Conservation (phyloP, 64 coral and sea anemone species). For the Stichodactyla helianthus region DNA sequence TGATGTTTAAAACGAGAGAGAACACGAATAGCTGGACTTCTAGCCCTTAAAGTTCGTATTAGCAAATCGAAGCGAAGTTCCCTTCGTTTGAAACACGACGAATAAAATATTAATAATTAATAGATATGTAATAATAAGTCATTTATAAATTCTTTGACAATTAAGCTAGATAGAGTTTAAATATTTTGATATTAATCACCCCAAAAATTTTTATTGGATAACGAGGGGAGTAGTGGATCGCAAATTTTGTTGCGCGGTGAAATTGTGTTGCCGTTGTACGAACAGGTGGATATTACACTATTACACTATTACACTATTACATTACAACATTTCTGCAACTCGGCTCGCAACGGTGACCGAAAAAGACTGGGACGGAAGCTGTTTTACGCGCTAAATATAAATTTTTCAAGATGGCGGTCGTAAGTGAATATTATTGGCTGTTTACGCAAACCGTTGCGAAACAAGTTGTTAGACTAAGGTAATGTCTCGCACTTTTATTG, state of each 20-base stretch:
- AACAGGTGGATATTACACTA: too few species aligned
- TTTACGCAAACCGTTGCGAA: too few species aligned
- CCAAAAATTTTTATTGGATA: background rate
- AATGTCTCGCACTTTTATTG: too few species aligned
- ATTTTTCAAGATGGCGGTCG: too few species aligned
- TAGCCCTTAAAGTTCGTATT: background rate
- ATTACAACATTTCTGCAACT: too few species aligned
- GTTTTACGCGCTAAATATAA: too few species aligned
- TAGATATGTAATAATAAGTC: background rate
- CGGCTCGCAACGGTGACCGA: too few species aligned
- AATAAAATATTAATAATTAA: background rate
- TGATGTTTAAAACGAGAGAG: background rate
- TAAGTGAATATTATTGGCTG: too few species aligned
- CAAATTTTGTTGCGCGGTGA: background rate
- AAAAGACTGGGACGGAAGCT: too few species aligned
- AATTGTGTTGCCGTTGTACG: too few species aligned
- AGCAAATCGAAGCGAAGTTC: background rate
- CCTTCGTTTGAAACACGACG: background rate
- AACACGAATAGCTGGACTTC: background rate
- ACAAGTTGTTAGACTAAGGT: too few species aligned
- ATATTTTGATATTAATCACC: background rate
- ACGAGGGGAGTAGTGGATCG: background rate
- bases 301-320: too few species aligned
- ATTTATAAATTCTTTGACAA: conserved; percentile 5
- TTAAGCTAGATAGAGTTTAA: conserved; percentile 15